Evolutionary conservation across 2,797 vertebrate genomes (phyloP), one percentile per base, ranked within the genome.

Genomic region (Mormyrus proboscirostris): DNA sequence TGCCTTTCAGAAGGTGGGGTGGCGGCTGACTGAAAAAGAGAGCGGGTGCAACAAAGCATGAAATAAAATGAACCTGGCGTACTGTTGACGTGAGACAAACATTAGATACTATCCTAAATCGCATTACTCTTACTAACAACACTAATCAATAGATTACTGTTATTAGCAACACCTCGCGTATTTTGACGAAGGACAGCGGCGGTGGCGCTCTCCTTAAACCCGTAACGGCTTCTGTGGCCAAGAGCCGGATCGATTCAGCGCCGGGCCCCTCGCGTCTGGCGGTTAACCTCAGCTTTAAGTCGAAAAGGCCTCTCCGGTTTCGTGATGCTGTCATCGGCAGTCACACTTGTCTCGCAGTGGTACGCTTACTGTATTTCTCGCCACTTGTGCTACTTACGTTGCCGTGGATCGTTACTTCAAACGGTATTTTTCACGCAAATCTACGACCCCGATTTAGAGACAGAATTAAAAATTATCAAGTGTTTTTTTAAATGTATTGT

Each of bases 31-130:
- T 89, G 89, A 62, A 88, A 59, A 88, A 90, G 90, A 86, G 90
- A 41, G 3, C 65, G 83, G 29, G 91, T 88, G 90, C 91, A 94
- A 93, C 94, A 95, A 94, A 94, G 93, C 93, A 93, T 93, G 93
- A 92, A 92, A 93, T 94, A 94, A 94, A 94, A 93, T 94, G 93
- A 95, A 95, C 94, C 94, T 95, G 93, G 94, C 93, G 90, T 88
- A 88, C 44, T 88, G 87, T 59, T 86, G 76, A 84, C 62, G 25
- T 79, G 59, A 90, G 90, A 91, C 90, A 91, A 92, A 91, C 92
- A 88, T 55, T 85, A 88, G 89, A 76, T 87, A 88, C 47, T 88
- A 87, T 88, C 55, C 90, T 91, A 93, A 94, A 65, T 89, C 14
- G 2, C 44, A 50, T 69, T 62, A 53, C 44, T 19, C 50, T 82